These are phyloP conservation scores for Schizothorax lantsangensis DNA, from an alignment of 2,797 vertebrate genomes.

Conservation along the genomic window DNA sequence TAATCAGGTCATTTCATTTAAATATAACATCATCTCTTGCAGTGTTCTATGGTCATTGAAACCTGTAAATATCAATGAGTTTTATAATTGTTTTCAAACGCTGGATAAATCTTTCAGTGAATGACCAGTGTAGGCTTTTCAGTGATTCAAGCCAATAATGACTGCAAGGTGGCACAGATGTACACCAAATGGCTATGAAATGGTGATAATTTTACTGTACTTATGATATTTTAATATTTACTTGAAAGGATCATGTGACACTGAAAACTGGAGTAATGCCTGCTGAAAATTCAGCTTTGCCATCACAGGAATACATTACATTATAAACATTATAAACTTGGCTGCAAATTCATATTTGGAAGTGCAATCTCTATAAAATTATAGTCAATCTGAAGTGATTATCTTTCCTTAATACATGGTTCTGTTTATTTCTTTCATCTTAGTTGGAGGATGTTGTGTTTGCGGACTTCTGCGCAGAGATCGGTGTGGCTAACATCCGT, in stretches of 20 bases:
- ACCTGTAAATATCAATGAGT: background rate
- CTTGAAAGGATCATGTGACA: background rate
- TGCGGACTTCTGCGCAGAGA: conserved; percentile 88
- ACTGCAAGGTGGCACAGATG: background rate
- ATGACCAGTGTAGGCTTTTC: background rate
- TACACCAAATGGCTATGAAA: background rate
- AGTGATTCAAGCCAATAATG: background rate
- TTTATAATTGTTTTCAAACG: background rate
- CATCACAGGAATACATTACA: background rate
- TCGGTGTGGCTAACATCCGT: conserved; percentile 88
- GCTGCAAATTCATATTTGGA: background rate
- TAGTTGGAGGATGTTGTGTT: conserved; percentile 92
- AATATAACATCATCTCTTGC: background rate
- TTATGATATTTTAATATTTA: background rate
- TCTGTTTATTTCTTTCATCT: conserved; percentile 23
- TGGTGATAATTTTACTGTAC: background rate
- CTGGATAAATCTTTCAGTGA: background rate
- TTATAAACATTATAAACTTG: background rate
- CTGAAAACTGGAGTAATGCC: background rate
- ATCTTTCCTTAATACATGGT: background rate
- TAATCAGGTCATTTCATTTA: conserved; percentile 78
- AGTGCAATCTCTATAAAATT: background rate
- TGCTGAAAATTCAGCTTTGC: background rate
- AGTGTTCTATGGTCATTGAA: background rate
- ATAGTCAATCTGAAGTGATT: background rate